These are phyloP conservation scores for Aproaerema taeniolella DNA, from an alignment of 2,888 invertebrate species.

Conservation along the genomic window DNA sequence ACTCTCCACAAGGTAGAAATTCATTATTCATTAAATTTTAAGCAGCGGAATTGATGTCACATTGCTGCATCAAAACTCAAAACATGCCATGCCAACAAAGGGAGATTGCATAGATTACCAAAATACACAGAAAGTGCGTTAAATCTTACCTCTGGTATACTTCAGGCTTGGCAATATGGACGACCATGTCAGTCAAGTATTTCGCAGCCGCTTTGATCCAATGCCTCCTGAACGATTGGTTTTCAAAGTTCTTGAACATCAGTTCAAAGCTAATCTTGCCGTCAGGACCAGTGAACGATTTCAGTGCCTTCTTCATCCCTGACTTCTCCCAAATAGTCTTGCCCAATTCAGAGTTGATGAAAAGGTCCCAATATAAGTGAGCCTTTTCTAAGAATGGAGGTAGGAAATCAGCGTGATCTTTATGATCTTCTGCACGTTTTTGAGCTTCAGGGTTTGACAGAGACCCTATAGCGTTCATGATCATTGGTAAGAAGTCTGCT, in stretches of 20 bases:
- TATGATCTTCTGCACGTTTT: slow-evolving; percentile 79
- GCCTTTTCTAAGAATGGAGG: slow-evolving; percentile 80
- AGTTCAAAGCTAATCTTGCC: slow-evolving; percentile 84
- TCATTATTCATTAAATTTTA: too few relatives aligned
- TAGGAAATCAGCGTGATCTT: slow-evolving; percentile 83
- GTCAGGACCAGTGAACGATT: slow-evolving; percentile 81
- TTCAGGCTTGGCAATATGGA: slow-evolving; percentile 85
- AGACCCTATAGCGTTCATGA: slow-evolving; percentile 81
- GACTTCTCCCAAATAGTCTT: slow-evolving; percentile 84
- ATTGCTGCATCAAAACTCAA: too few relatives aligned
- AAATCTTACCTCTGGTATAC: slow-evolving; percentile 85
- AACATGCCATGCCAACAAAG: too few relatives aligned
- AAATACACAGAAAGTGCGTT: too few relatives aligned
- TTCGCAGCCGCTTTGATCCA: slow-evolving; percentile 88
- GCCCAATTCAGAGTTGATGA: slow-evolving; percentile 87
- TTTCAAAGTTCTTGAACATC: slow-evolving; percentile 87
- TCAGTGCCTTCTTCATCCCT: slow-evolving; percentile 82
- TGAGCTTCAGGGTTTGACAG: slow-evolving; percentile 79
- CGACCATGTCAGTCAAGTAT: slow-evolving; percentile 85
- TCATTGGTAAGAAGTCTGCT: slow-evolving; percentile 78
- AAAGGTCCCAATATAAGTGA: slow-evolving; percentile 87
- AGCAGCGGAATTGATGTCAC: too few relatives aligned
- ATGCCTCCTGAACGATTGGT: slow-evolving; percentile 86
- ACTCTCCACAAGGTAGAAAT: too few relatives aligned
- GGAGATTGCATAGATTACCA: too few relatives aligned